A percentile compares a stretch with the other conserved stretches of the same genome.
These are phyloP conservation scores for Ophioninae sp. DNA, from an alignment of 2,888 invertebrate species.

Conservation along the genomic window DNA sequence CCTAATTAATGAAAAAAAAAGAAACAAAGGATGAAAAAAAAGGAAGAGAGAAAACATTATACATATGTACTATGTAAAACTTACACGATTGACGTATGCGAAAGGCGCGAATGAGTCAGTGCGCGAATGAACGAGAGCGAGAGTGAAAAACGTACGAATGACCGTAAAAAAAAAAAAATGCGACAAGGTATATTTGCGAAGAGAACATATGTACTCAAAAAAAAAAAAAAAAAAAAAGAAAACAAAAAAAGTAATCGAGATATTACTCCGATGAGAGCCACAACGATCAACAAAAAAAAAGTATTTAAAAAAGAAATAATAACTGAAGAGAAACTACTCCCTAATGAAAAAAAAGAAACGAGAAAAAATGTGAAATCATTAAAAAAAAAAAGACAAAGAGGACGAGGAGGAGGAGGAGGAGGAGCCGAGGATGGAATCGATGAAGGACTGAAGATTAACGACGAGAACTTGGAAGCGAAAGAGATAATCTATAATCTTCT, in stretches of 20 bases:
- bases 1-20: conserved; percentile 75
- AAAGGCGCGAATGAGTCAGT: conserved; percentile 68
- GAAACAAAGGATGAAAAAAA: conserved; percentile 18
- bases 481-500: conserved; percentile 79
- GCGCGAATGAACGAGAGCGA: conserved; percentile 56
- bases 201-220: conserved; percentile 62
- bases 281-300: conserved; percentile 70
- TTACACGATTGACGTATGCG: conserved; percentile 71
- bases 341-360: conserved; percentile 48
- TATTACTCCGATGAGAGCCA: conserved; percentile 70
- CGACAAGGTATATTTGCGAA: conserved; percentile 64
- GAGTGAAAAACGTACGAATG: conserved; percentile 26
- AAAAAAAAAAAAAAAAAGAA: conserved; percentile 39
- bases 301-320: conserved; percentile 40
- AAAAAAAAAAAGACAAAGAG: conserved; percentile 33
- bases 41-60: conserved; percentile 56
- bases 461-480: conserved; percentile 59
- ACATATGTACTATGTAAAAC: conserved; percentile 76
- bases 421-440: conserved; percentile 38
- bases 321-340: conserved; percentile 52
- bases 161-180: conserved; percentile 39
- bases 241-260: conserved; percentile 59
- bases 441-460: conserved; percentile 53
- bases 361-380: conserved; percentile 49
- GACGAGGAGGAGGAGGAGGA: conserved; percentile 49